Evolutionary conservation across 2,888 invertebrate species (phyloP).

Genomic region (Pseudococcus longispinus): DNA sequence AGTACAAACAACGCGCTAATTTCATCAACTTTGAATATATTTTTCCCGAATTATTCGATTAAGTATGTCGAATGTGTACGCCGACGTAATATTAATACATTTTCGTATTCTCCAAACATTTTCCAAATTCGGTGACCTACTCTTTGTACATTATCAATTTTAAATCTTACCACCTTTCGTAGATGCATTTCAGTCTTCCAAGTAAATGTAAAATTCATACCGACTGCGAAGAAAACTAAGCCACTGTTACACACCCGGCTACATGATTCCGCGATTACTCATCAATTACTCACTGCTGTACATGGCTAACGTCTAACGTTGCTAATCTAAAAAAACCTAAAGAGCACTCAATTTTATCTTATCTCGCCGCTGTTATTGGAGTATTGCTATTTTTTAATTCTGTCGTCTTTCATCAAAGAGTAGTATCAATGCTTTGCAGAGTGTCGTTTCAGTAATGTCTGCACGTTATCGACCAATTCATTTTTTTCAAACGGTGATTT

Average conservation of each 20-base stretch:
- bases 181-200: neutral
- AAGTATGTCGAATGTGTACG: neutral
- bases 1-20: neutral
- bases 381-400: conserved; percentile 11
- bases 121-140: neutral
- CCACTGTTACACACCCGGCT: neutral
- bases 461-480: conserved; percentile 12
- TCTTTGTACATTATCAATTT: neutral
- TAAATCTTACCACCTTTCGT: neutral
- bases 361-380: neutral
- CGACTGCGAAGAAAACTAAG: neutral
- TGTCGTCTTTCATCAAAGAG: neutral
- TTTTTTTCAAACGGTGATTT: conserved; percentile 29
- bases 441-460: neutral
- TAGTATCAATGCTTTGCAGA: neutral
- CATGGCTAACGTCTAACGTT: neutral
- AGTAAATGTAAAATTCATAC: neutral
- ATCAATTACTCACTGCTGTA: neutral
- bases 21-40: neutral
- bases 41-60: neutral
- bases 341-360: conserved; percentile 7
- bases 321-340: neutral
- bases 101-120: neutral
- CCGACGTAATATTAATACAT: neutral
- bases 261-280: neutral